A percentile compares a stretch with the other conserved stretches of the same genome.
Conservation (phyloP, 2,797 vertebrate genomes). For the Chelmon rostratus region DNA sequence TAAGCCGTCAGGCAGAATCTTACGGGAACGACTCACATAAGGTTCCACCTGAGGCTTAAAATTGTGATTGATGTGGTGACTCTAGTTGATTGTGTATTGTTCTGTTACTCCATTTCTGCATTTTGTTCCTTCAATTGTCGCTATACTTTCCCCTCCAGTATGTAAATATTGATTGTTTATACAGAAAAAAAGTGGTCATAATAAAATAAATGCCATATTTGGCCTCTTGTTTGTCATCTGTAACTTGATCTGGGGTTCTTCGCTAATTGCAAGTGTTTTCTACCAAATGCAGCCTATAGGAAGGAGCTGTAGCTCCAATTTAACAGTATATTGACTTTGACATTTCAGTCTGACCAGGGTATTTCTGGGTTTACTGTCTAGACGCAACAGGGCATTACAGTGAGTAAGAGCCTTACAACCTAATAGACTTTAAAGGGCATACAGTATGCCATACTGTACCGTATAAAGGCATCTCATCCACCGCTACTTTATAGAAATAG, state of each 20-base stretch:
- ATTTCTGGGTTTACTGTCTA: slow-evolving; percentile 75
- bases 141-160: slow-evolving; percentile 62
- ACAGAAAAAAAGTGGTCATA: slow-evolving; percentile 76
- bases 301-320: slow-evolving; percentile 16
- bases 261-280: not conserved
- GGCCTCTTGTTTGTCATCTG: slow-evolving; percentile 42
- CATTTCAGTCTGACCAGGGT: slow-evolving; percentile 57
- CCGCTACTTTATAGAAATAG: not conserved
- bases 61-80: slow-evolving; percentile 68
- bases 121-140: slow-evolving; percentile 62
- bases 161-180: slow-evolving; percentile 84
- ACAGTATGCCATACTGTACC: slow-evolving; percentile 19
- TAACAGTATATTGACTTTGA: slow-evolving; percentile 39
- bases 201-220: slow-evolving; percentile 73
- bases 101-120: slow-evolving; percentile 59
- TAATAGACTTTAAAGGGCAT: slow-evolving; percentile 80
- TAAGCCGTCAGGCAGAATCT: slow-evolving; percentile 40
- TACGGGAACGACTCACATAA: not conserved
- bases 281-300: not conserved
- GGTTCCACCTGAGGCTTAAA: slow-evolving; percentile 52
- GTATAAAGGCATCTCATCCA: slow-evolving; percentile 1
- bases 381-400: slow-evolving; percentile 72
- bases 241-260: not conserved
- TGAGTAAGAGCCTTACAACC: slow-evolving; percentile 79
- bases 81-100: slow-evolving; percentile 63